These are phyloP conservation scores for Copidosoma aretas DNA, from an alignment of 2,888 invertebrate species.

Conservation along the genomic window DNA sequence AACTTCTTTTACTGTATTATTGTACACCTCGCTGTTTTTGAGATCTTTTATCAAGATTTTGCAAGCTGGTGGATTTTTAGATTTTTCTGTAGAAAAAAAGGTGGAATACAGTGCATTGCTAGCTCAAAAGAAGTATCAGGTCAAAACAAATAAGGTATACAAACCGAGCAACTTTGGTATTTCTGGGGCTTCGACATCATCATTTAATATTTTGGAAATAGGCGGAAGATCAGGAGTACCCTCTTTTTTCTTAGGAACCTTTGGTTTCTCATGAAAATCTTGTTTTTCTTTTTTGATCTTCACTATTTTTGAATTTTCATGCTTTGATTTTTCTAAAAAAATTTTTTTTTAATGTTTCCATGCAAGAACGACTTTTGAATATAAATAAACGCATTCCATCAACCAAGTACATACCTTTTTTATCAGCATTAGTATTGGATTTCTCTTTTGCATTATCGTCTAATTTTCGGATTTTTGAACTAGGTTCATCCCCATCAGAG, in stretches of 20 bases:
- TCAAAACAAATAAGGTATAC: conserved; percentile 30
- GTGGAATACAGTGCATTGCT: background rate
- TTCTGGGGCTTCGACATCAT: conserved; percentile 60
- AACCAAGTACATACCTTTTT: conserved; percentile 16
- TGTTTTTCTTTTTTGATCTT: conserved; percentile 40
- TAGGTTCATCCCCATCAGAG: conserved; percentile 47
- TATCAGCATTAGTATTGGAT: conserved; percentile 11
- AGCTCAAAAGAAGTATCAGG: background rate
- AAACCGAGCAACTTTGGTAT: conserved; percentile 55
- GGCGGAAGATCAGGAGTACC: conserved; percentile 50
- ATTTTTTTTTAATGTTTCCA: no score
- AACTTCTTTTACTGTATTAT: conserved; percentile 71
- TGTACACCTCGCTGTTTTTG: conserved; percentile 73
- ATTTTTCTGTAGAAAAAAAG: conserved; percentile 48
- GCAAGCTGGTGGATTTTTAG: conserved; percentile 59
- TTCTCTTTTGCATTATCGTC: conserved; percentile 35
- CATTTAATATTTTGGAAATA: conserved; percentile 61
- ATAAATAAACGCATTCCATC: background rate
- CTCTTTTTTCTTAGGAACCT: conserved; percentile 42
- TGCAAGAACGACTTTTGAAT: no score
- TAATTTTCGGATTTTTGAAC: conserved; percentile 44
- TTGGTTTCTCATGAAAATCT: conserved; percentile 59
- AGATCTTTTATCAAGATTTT: conserved; percentile 75
- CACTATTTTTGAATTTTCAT: conserved; percentile 8
- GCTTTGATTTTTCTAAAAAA: conserved; percentile 14